Base-by-base conservation (phyloP, 2,113 vertebrate species). In the Myotis davidii region DNA sequence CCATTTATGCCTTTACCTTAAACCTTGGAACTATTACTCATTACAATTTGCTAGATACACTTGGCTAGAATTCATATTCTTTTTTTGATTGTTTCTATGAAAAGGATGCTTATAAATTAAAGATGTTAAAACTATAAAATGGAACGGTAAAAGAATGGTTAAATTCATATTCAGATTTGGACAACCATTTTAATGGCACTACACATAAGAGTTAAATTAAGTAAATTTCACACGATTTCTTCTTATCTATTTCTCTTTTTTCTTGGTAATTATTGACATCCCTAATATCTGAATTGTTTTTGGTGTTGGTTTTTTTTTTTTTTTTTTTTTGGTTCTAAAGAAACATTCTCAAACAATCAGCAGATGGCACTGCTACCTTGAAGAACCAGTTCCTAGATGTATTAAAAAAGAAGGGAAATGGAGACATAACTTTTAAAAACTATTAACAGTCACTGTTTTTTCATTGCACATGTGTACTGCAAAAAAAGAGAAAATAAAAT, bases 361-460 rank as follows among this genome's bases (percentile, higher is more conserved):
- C 9, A 98, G 98, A 95, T 98, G 98, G 98, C 97, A 97, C 96
- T 96, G 25, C 97, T 79, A 56, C 96, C 97, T 85, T 92, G 94
- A 95, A 96, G 65, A 98, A 96, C 8, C 21, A 85, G 52, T 16
- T 0, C 0, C 29, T 32, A 42, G 29, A 5, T 8, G 1, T 1
- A 1, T 90, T 94, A 12, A 4, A 61, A 61, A 42, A 29, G 18
- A 42, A 32, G 20, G 20, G 10, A 72, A 25, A 81, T 4, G 4
- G 1, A 84, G 14, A 8, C 25, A 34, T 17, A 21, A 29, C 6
- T 23, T 56, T 12, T 2, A 32, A 4, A 94, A 78, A 52, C 39
- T 11, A 39, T 89, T 64, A 91, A 50, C 3, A 42, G 27, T 77
- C 32, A 91, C 2, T 37, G 32, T 45, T 87, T 92, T 94, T 91